Base-by-base conservation (phyloP, 1,140 invertebrate species). In the Drosophila aff. region DNA sequence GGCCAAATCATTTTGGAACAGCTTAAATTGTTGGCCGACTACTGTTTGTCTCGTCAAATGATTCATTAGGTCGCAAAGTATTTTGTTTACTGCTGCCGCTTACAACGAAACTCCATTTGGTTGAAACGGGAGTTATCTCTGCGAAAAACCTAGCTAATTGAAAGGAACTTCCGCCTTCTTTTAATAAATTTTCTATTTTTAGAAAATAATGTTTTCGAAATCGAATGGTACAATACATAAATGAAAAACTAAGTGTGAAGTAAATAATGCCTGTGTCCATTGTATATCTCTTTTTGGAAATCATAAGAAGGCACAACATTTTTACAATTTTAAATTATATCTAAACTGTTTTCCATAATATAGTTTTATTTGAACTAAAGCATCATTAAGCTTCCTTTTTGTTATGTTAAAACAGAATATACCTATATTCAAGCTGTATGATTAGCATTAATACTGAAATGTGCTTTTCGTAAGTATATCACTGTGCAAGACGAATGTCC, bases 1-100 rank as follows among this genome's bases (percentile, higher is more conserved):
- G 40, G 23, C 67, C 64, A 69, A 74, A 86, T 82, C 78, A 82
- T 71, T 73, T 76, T 66, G 69, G 82, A 79, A 53, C 76, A 86
- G 76, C 82, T 85, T 82, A 86, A 86, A 79, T 82, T 82, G 79
- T 82, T 82, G 61, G 55, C 59, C 79, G 83, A 86, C 82, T 86
- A 86, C 82, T 82, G 82, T 86, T 82, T 82, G 83, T 79, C 76
- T 65, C 62, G 73, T 79, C 82, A 84, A 84, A 74, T 81, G 81
- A 84, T 68, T 77, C 78, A 84, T 85, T 85, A 78, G 63, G 49
- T 65, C 77, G 52, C 63, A 75, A 72, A 69, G 68, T 79, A 74
- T 75, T 86, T 82, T 81, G 79, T 81, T 74, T 60, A 61, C 63
- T 43, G 63, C 38, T 44, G 47, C 31, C 33, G 52, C 55, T 84